phyloP scores from a whole-genome alignment of 2,113 vertebrate genomes.

The Conger conger region DNA sequence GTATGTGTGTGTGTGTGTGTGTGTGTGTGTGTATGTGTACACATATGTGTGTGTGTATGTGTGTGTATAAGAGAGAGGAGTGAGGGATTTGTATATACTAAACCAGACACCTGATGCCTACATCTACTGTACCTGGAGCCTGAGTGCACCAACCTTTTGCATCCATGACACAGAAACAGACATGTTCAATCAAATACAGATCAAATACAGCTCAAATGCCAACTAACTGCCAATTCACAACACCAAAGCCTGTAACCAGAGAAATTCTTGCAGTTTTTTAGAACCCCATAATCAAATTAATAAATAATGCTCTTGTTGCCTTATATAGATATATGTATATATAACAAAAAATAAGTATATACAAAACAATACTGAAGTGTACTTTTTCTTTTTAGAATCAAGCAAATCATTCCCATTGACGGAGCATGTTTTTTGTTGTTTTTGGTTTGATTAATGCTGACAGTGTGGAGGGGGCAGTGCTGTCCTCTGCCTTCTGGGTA shows the following conservation, averaged over 20 bases:
- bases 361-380: constrained; percentile 63
- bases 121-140: constrained; percentile 35
- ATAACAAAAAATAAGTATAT: constrained; percentile 59
- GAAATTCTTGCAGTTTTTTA: constrained; percentile 51
- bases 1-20: constrained; percentile 24
- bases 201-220: constrained; percentile 53
- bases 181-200: constrained; percentile 44
- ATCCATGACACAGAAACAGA: constrained; percentile 64
- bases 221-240: constrained; percentile 63
- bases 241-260: constrained; percentile 61
- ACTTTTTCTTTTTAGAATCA: constrained; percentile 53
- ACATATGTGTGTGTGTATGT: constrained; percentile 29
- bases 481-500: constrained; percentile 36
- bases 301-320: constrained; percentile 39
- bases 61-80: constrained; percentile 42
- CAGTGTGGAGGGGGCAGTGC: constrained; percentile 24
- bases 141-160: constrained; percentile 44
- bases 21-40: constrained; percentile 41
- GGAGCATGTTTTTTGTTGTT: constrained; percentile 39
- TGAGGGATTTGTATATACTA: constrained; percentile 3
- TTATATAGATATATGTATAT: constrained; percentile 51
- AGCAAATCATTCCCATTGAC: constrained; percentile 58
- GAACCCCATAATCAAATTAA: constrained; percentile 50
- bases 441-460: constrained; percentile 63
- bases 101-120: constrained; percentile 19